A percentile compares a stretch with the other conserved stretches of the same genome.
phyloP scores from a whole-genome alignment of 2,888 invertebrate genomes.

The Drosophila anomelani region DNA sequence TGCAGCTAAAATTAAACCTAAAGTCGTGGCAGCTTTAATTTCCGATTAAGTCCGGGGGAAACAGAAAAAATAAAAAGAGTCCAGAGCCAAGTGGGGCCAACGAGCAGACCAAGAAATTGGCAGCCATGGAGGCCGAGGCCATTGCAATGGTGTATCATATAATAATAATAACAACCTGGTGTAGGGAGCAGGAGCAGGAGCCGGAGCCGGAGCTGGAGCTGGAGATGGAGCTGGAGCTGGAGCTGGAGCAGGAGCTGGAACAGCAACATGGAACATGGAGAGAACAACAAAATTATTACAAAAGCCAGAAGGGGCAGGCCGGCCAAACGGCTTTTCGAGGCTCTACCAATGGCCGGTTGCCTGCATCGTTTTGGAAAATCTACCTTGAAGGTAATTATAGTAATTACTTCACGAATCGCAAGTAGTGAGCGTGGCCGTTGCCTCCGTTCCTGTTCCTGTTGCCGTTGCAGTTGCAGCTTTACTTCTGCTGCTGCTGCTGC shows the following conservation, averaged over 20 bases:
- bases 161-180: slow-evolving; percentile 73
- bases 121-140: slow-evolving; percentile 72
- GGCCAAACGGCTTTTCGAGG: slow-evolving; percentile 50
- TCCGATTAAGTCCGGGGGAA: slow-evolving; percentile 72
- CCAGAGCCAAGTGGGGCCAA: slow-evolving; percentile 61
- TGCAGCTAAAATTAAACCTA: slow-evolving; percentile 71
- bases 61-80: slow-evolving; percentile 24
- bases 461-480: slow-evolving; percentile 36
- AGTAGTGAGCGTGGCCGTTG: slow-evolving; percentile 74
- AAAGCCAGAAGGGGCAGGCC: slow-evolving; percentile 63
- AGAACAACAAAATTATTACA: slow-evolving; percentile 74
- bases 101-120: slow-evolving; percentile 78
- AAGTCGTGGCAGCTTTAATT: slow-evolving; percentile 81
- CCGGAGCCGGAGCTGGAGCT: slow-evolving; percentile 5
- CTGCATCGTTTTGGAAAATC: slow-evolving; percentile 83
- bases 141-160: slow-evolving; percentile 79
- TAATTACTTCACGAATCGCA: slow-evolving; percentile 84
- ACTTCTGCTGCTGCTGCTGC: slow-evolving; percentile 48
- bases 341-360: slow-evolving; percentile 48
- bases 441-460: slow-evolving; percentile 44
- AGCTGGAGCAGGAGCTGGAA: slow-evolving; percentile 8
- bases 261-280: slow-evolving; percentile 19
- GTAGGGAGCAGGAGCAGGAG: slow-evolving; percentile 13
- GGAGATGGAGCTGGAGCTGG: slow-evolving; percentile 3
- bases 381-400: slow-evolving; percentile 84